Evolutionary conservation across 2,113 vertebrate genomes (phyloP).

Genomic region (Furnarius figulus): DNA sequence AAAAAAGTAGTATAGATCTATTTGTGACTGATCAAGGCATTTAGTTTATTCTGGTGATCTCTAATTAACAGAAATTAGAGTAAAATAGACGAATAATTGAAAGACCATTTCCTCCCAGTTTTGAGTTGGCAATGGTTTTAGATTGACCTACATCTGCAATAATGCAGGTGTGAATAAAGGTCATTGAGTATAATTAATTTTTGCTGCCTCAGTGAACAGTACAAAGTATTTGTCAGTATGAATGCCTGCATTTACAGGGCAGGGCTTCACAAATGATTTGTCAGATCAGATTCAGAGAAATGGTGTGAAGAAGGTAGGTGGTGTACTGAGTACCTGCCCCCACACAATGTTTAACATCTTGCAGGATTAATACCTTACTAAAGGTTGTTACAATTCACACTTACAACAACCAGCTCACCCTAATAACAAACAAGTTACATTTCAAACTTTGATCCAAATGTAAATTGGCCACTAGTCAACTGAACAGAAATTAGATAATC

Average conservation of each 20-base stretch:
- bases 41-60: conserved; percentile 5
- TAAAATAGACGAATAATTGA: not conserved
- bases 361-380: not conserved
- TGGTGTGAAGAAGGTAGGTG: not conserved
- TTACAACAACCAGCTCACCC: not conserved
- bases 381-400: not conserved
- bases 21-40: not conserved
- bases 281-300: not conserved
- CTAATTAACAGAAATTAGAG: not conserved
- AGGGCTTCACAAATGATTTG: not conserved
- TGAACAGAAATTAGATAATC: conserved; percentile 70
- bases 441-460: conserved; percentile 37
- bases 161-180: not conserved
- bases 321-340: not conserved
- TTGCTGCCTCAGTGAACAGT: not conserved
- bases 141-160: not conserved
- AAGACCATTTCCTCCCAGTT: not conserved
- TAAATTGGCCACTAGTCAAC: conserved; percentile 64
- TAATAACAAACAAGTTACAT: not conserved
- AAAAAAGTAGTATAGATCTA: not conserved
- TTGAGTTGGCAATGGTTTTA: not conserved
- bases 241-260: not conserved
- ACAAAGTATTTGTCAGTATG: not conserved
- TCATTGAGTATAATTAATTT: not conserved
- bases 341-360: not conserved